Evolutionary conservation across 2,888 invertebrate genomes (phyloP), one percentile per base, ranked within the genome.

Genomic region (Sphaeridia pumilis): DNA sequence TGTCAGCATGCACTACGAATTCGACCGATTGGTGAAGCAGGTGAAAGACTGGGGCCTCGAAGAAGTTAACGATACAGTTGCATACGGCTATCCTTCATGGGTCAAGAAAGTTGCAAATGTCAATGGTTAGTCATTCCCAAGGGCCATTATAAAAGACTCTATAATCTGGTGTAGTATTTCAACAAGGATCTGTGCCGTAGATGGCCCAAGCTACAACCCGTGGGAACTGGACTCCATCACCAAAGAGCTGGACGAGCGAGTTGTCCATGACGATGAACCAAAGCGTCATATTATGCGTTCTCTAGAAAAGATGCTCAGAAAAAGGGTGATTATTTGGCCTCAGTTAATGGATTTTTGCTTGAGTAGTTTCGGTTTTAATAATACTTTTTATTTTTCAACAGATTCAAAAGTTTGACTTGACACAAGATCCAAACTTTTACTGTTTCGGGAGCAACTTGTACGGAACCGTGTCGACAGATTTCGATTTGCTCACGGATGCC

Each of bases 381-480:
- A 42, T 5, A n/a, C 12, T 28, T 36, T 5, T 35, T 14, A 35
- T 22, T 12, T 20, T 43, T 14, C 28, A 31, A 20, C 24, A 52
- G 52, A 12, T 52, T 2, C 4, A n/a, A 24, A 31, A 38, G 4
- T 52, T 46, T 49, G 53, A 56, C 43, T 53, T 53, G 5, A 45
- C 44, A 10, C 46, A 42, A 21, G 52, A 56, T 26, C 46, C 38
- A 26, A 56, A 56, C 42, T 49, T 49, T n/a, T 56, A 53, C 49
- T 56, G 56, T 35, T 56, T 34, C 38, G 56, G 56, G 7, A 56
- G 49, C 26, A 56, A 56, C 25, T 43, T 46, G 20, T 56, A 49
- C 25, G 56, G 53, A 20, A 31, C 50, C 22, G 52, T 56, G n/a
- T 53, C 52, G 25, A 53, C 52, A 20, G 31, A 27, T 5, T 56